Percentiles rank a stretch among this genome's conserved stretches.
Evolutionary conservation across 2,113 vertebrate genomes (phyloP).

Genomic region (Acrocephalus arundinaceus): DNA sequence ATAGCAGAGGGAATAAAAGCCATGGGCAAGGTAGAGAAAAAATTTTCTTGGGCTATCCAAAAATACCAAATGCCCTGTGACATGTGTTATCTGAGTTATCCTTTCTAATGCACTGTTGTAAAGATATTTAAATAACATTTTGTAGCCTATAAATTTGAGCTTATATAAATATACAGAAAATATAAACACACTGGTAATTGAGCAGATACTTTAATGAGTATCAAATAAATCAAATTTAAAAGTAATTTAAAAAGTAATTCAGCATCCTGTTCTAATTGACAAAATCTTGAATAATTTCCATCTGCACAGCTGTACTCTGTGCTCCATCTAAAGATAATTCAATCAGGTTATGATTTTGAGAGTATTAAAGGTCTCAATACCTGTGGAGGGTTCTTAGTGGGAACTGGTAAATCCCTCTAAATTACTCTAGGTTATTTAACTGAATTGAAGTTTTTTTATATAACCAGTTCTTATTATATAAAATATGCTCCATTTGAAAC

Average conservation of each 20-base stretch:
- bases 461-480: not conserved
- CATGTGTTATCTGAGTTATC: fast-evolving
- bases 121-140: not conserved
- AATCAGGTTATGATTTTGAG: not conserved
- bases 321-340: not conserved
- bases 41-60: not conserved
- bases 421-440: not conserved
- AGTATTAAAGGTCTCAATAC: not conserved
- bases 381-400: not conserved
- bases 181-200: not conserved
- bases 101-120: not conserved
- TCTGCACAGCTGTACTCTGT: not conserved
- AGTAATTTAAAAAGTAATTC: not conserved
- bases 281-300: not conserved
- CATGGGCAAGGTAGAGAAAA: not conserved
- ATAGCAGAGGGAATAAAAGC: not conserved
- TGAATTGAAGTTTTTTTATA: not conserved
- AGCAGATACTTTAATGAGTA: not conserved
- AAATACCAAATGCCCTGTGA: not conserved
- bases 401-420: not conserved
- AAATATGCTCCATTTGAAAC: not conserved
- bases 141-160: not conserved
- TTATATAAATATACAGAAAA: not conserved
- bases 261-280: not conserved
- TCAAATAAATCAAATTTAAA: not conserved